Evolutionary conservation across 2,888 invertebrate genomes (phyloP), one percentile per base, ranked within the genome.

Genomic region (Ischnura elegans): DNA sequence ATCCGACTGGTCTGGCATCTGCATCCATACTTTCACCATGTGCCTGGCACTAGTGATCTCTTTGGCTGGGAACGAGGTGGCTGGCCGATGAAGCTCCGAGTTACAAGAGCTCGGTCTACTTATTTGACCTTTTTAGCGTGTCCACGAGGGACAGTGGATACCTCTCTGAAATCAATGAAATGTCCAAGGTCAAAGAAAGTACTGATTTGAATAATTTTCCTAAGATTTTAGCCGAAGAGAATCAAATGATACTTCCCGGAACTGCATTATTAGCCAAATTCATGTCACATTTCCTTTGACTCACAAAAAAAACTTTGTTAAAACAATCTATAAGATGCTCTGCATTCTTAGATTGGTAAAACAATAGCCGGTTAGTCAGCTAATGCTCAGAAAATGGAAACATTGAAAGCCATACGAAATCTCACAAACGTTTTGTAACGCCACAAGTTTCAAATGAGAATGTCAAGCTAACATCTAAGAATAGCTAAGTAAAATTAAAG

Each of bases 151-250:
- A 42, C n/a, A n/a, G n/a, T n/a, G n/a, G n/a, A n/a, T n/a, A n/a
- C n/a, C 42, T 87, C 43, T 43, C 25, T 61, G 43, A 66, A 61
- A 61, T 55, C 61, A 47, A 42, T 90, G 55, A 61, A 90, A 36
- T 90, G 90, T 42, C 90, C 90, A 90, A 90, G 90, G 90, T 90
- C 90, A 90, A 61, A 90, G 61, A 90, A 90, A 90, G 90, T 61
- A 47, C n/a, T 66, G n/a, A 61, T 45, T 43, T 42, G 36, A 36
- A 51, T n/a, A n/a, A n/a, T 51, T 51, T 51, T 51, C 51, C 51
- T n/a, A 51, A 8, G 51, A 51, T 51, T 51, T 13, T n/a, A n/a
- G n/a, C n/a, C n/a, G n/a, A n/a, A n/a, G n/a, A n/a, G n/a, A n/a
- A n/a, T n/a, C n/a, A 19, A n/a, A n/a, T n/a, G n/a, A n/a, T n/a